Evolutionary conservation across 2,888 invertebrate species (phyloP).

Genomic region (Fragum fragum): DNA sequence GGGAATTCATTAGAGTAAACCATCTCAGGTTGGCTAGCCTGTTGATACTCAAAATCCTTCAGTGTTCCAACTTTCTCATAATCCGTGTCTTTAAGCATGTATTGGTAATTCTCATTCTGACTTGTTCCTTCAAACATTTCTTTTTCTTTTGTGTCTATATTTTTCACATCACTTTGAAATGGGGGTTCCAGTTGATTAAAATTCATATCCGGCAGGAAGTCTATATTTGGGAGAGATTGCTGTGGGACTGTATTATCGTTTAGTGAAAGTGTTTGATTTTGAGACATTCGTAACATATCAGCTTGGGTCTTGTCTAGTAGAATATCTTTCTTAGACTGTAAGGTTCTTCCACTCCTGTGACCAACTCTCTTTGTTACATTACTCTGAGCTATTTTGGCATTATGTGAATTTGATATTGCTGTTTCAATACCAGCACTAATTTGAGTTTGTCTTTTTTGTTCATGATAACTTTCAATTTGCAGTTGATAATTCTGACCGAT

Average conservation of each 20-base stretch:
- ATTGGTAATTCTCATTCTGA: background rate
- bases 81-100: background rate
- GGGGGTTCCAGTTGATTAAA: constrained; percentile 1
- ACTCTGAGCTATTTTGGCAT: background rate
- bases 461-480: background rate
- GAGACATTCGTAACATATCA: background rate
- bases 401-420: background rate
- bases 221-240: background rate
- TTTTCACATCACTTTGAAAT: background rate
- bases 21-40: background rate
- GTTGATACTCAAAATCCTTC: background rate
- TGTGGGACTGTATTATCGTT: background rate
- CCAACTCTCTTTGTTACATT: constrained; percentile 7
- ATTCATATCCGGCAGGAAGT: background rate
- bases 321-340: constrained; percentile 17
- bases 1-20: background rate
- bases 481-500: background rate
- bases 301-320: background rate
- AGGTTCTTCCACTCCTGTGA: background rate
- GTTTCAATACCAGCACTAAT: background rate
- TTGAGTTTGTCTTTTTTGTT: background rate
- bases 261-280: background rate
- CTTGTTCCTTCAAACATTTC: background rate
- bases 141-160: background rate
- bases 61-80: background rate